Evolutionary conservation across 2,888 invertebrate genomes (phyloP).

Genomic region (Leptothorax acervorum): DNA sequence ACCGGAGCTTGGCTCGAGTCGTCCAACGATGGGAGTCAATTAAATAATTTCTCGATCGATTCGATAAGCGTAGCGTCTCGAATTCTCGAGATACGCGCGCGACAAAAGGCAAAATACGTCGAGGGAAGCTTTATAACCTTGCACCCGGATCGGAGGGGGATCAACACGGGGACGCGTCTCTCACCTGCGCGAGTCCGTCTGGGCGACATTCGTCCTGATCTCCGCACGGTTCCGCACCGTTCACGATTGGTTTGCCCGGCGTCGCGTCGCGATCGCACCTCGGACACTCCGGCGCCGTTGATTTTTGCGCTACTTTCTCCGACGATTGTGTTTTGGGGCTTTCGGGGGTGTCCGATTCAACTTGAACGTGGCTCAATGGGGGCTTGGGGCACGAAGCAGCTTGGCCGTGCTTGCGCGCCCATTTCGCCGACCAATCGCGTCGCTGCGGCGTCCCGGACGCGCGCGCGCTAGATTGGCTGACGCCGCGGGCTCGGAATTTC

Average conservation of each 20-base stretch:
- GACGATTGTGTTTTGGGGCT: background rate
- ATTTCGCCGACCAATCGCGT: conserved; percentile 10
- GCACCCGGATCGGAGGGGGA: background rate
- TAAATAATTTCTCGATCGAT: background rate
- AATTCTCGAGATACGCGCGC: background rate
- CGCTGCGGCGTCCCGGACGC: background rate
- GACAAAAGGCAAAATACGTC: background rate
- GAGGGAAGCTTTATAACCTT: conserved; percentile 16
- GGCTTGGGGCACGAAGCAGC: background rate
- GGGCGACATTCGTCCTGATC: conserved; percentile 11
- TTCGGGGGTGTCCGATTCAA: background rate
- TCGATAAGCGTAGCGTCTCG: background rate
- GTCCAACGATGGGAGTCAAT: background rate
- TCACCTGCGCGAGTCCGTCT: conserved; percentile 29
- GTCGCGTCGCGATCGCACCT: background rate
- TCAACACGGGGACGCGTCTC: background rate
- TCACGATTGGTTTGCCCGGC: background rate
- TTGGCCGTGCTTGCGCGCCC: conserved; percentile 29
- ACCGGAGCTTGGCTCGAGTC: background rate
- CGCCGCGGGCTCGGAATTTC: background rate
- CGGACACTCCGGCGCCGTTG: background rate
- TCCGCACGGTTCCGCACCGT: background rate
- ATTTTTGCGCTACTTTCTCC: background rate
- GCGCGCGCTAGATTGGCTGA: background rate
- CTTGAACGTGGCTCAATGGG: background rate